Evolutionary conservation across 2,113 vertebrate species (phyloP), one percentile per base, ranked within the genome.

Genomic region (Tetrao urogallus): DNA sequence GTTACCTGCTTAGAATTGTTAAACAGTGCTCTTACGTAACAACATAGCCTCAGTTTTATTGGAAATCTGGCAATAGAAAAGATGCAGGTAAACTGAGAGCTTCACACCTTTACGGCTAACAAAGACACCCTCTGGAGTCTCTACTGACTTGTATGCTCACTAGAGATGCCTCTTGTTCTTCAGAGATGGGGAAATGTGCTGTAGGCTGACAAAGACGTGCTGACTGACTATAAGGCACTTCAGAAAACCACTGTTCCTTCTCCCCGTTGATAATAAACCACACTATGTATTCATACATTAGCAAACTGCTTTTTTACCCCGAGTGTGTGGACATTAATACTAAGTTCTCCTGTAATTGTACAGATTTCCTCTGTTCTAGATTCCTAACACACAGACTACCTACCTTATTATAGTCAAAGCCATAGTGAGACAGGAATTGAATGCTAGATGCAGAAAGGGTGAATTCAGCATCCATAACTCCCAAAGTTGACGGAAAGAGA

Each of bases 381-480:
- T 54, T 83, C 74, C 47, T 71, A 21, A 32, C 54, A 61, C 13
- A 70, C 27, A 81, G 7, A 30, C 17, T 63, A 86, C 79, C 4
- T 92, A 98, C 98, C 98, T 98, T 98, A 76, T 98, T 98, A 70
- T 96, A 98, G 86, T 98, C 97, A 83, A 98, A 98, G 90, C 97
- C 98, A 56, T 98, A 97, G 42, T 87, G 96, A 79, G 97, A 97
- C 90, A 98, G 71, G 89, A 98, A 98, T 57, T 96, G 96, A 91
- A 98, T 76, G 38, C 97, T 98, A 50, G 97, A 97, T 24, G 97
- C 96, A 92, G 97, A 97, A 73, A 98, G 90, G 89, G 94, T 88
- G 61, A 98, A 97, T 76, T 98, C 98, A 0, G 96, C 94, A 91
- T 98, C 98, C 58, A 69, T 82, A 86, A 85, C 30, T 76, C 98